phyloP scores from a whole-genome alignment of 2,888 invertebrate species.

The Polymixis lichenea region DNA sequence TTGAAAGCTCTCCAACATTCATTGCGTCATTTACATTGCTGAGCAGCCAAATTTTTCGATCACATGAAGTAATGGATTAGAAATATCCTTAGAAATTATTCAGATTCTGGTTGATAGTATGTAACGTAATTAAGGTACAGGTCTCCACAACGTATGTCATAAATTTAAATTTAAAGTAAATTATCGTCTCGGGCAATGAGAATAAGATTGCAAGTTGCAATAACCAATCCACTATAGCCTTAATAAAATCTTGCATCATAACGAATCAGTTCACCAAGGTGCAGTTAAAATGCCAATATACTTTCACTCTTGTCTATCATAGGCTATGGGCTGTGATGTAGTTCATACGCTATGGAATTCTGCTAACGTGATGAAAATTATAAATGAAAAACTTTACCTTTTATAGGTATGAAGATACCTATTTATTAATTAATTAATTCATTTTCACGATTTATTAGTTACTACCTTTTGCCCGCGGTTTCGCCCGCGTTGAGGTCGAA shows the following conservation, averaged over 20 bases:
- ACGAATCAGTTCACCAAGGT: neutral
- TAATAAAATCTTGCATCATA: constrained; percentile 32
- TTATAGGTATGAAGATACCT: neutral
- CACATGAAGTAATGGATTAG: no score
- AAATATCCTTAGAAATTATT: no score
- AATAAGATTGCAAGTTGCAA: constrained; percentile 8
- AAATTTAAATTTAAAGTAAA: neutral
- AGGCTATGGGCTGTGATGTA: neutral
- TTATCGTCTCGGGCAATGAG: neutral
- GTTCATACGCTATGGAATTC: no score
- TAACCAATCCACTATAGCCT: neutral
- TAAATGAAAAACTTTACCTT: neutral
- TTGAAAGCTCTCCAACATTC: no score
- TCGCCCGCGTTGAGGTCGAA: neutral
- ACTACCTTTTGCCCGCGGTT: neutral
- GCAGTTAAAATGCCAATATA: constrained; percentile 5
- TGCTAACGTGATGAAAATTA: neutral
- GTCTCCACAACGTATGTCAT: neutral
- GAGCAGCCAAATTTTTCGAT: no score
- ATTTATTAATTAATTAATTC: neutral
- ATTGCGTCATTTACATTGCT: no score
- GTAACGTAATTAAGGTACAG: no score
- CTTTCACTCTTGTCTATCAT: constrained; percentile 19
- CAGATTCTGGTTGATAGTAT: no score
- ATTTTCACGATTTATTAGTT: neutral